A percentile compares a stretch with the other conserved stretches of the same genome.
Evolutionary conservation across 1,140 invertebrate genomes (phyloP).

Genomic region (Ceratosolen fusciceps): DNA sequence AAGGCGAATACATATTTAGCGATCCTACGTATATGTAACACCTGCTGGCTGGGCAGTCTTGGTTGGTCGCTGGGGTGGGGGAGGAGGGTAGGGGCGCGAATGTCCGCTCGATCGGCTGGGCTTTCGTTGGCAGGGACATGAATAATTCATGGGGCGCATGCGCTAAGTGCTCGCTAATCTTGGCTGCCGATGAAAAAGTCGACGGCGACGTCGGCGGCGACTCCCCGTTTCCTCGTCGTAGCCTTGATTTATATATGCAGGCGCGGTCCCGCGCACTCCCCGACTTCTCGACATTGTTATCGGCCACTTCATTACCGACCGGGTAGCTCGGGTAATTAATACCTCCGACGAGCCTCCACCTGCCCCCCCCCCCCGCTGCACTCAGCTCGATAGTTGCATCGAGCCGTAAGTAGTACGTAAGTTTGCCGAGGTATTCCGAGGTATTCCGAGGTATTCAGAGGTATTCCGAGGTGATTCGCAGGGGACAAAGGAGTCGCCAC

Average conservation of each 20-base stretch:
- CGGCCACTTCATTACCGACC: slow-evolving; percentile 18
- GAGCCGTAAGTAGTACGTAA: too few relatives aligned
- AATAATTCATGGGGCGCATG: slow-evolving; percentile 41
- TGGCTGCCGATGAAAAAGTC: not conserved
- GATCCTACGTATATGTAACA: too few relatives aligned
- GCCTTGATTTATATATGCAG: slow-evolving; percentile 16
- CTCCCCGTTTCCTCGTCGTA: not conserved
- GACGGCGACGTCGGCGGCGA: not conserved
- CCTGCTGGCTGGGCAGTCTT: too few relatives aligned
- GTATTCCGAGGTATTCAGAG: too few relatives aligned
- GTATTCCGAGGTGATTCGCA: too few relatives aligned
- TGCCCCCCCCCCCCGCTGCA: not conserved
- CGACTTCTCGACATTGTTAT: slow-evolving; percentile 30
- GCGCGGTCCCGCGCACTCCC: too few relatives aligned
- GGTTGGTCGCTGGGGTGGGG: too few relatives aligned
- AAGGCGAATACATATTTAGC: too few relatives aligned
- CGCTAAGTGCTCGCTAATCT: slow-evolving; percentile 38
- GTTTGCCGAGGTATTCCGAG: too few relatives aligned
- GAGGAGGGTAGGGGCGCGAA: not conserved
- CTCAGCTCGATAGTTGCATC: too few relatives aligned
- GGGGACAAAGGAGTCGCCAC: too few relatives aligned
- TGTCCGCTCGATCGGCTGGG: not conserved
- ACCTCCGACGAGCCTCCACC: not conserved
- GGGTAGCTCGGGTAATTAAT: slow-evolving; percentile 21
- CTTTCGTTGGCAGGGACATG: slow-evolving; percentile 11